Base-by-base conservation (phyloP, 2,888 invertebrate genomes). In the Drosophila nigricruria region DNA sequence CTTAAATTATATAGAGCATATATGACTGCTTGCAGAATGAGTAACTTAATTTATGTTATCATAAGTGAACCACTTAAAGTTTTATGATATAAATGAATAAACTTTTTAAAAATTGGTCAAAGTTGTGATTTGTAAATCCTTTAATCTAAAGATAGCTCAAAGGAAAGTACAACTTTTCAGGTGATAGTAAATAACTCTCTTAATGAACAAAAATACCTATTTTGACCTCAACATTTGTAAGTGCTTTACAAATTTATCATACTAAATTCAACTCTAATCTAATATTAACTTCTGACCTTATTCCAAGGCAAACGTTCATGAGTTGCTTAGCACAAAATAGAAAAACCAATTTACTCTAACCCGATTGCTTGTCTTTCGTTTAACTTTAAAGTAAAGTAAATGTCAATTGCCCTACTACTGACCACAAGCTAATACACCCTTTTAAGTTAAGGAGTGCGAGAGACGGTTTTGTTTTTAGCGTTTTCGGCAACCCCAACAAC, bases 401-500 rank as follows among this genome's bases (percentile, higher is more conserved):
- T 12, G n/a, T 5, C n/a, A 14, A 5, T 20, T 36, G 9, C 2
- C 8, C n/a, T 10, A n/a, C n/a, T 10, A n/a, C 12, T 20, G 25
- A 4, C 8, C 12, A 18, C 23, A 12, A 20, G 5, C 45, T 8
- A 40, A 53, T 32, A 45, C 9, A 20, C 18, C 32, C 40, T 3
- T 30, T 25, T 5, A 12, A 12, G 2, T 8, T 4, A 0, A 45
- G 18, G 6, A 32, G 16, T 25, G 23, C 42, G 5, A 25, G 30
- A 27, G 23, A 32, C n/a, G 23, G 16, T 18, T 65, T 47, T 59
- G 30, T 20, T 36, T 36, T n/a, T 23, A 12, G 34, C 49, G 2
- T 3, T 40, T 65, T 58, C 58, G 42, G 36, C 59, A 54, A 9
- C n/a, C 30, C 45, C 25, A 47, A 32, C 59, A 75, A 60, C 36